Evolutionary conservation across 2,113 vertebrate genomes (phyloP), one percentile per base, ranked within the genome.

Genomic region (Coreoperca whiteheadi): DNA sequence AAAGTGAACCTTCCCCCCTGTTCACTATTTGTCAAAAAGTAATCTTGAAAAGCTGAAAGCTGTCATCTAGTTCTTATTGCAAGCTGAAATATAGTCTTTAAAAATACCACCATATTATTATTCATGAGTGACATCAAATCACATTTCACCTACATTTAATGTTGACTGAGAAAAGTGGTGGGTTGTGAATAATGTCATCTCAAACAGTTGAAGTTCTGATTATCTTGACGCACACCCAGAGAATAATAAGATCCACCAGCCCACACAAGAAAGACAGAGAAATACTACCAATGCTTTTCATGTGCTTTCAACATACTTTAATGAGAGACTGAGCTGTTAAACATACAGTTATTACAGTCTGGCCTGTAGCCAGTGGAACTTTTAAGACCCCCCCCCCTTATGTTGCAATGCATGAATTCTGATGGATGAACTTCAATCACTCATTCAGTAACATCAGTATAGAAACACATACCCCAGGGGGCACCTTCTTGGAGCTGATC

Each of bases 401-500:
- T 50, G 46, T 72, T 77, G 32, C 48, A 67, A 46, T 8, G 66
- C 63, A 48, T 50, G 1, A 25, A 83, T 73, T 82, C 65, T 53
- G 68, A 88, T 86, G 86, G 88, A 91, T 86, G 81, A 85, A 83
- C 82, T 87, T 89, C 89, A 91, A 77, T 88, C 86, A 69, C 32
- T 76, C 61, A 66, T 74, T 84, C 67, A 43, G 51, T 74, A 78
- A 59, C 84, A 72, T 70, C 79, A 53, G 76, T 43, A 61, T 16
- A 60, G 73, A 77, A 82, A 76, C 43, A 71, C 53, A 74, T 2
- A 61, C 89, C 67, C 39, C 67, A 30, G 82, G 85, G 88, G 57
- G 75, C 46, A 28, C 43, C 48, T 65, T 72, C 60, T 87, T 73
- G 73, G 79, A 88, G 82, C 48, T 21, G 56, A 79, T 79, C 65